These are phyloP conservation scores for Bilobella aurantiaca DNA, from an alignment of 1,140 invertebrate species.

Conservation along the genomic window DNA sequence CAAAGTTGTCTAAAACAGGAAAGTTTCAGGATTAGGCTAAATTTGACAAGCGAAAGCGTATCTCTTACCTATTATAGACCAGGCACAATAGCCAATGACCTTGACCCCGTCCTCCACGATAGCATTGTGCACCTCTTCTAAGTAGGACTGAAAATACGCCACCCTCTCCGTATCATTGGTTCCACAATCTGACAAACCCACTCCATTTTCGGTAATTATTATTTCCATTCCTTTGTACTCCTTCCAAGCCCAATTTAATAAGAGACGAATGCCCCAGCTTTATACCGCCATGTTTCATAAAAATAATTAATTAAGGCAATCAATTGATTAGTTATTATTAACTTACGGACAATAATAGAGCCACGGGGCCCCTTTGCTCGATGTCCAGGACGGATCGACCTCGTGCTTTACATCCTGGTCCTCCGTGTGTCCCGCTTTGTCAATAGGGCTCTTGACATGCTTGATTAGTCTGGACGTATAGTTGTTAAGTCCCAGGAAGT, in stretches of 20 bases:
- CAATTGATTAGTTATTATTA: not conserved
- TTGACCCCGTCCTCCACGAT: slow-evolving; percentile 53
- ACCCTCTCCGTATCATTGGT: slow-evolving; percentile 45
- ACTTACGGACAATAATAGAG: not conserved
- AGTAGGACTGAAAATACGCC: slow-evolving; percentile 47
- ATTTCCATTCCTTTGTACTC: not conserved
- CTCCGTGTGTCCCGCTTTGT: not conserved
- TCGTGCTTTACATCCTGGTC: not conserved
- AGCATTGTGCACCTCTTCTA: slow-evolving; percentile 54
- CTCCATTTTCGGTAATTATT: not conserved
- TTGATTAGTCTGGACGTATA: slow-evolving; percentile 3
- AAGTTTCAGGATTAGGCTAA: too few relatives aligned
- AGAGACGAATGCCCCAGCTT: not conserved
- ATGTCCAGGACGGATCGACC: not conserved
- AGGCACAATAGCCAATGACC: slow-evolving; percentile 55
- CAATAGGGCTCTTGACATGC: not conserved
- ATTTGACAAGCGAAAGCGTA: too few relatives aligned
- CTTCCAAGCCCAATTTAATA: not conserved
- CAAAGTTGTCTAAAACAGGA: slow-evolving; percentile 14
- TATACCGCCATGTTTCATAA: not conserved
- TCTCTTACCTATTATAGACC: slow-evolving; percentile 69
- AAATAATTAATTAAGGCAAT: not conserved
- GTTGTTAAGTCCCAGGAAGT: slow-evolving; percentile 5
- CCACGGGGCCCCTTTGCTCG: not conserved
- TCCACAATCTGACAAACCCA: not conserved